These are phyloP conservation scores for Chrysaora quinquecirrha DNA, from an alignment of 30 jellyfish, hydroid and myxozoan species.

Conservation along the genomic window DNA sequence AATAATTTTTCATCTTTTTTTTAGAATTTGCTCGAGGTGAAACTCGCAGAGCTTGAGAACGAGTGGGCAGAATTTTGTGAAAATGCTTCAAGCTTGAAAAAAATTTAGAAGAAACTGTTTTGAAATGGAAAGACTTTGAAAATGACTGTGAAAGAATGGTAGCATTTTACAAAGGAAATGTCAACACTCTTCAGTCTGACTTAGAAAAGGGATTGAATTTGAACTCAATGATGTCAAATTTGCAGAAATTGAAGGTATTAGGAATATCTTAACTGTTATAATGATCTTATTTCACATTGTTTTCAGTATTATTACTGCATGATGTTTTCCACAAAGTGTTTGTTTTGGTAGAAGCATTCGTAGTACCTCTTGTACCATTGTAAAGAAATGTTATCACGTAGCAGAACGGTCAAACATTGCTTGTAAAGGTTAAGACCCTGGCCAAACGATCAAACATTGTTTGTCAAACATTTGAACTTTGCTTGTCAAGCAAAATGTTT, in stretches of 20 bases:
- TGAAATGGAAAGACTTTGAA: conserved; percentile 61
- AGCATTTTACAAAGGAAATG: conserved; percentile 9
- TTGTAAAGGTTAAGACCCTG: too few species aligned
- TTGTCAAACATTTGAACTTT: too few species aligned
- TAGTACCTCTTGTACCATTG: too few species aligned
- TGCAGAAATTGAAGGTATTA: not conserved
- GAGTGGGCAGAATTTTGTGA: conserved; percentile 79
- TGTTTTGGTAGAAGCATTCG: too few species aligned
- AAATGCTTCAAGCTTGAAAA: conserved; percentile 40
- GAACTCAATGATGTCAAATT: not conserved
- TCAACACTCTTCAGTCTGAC: not conserved
- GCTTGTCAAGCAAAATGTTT: too few species aligned
- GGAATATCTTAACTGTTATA: not conserved
- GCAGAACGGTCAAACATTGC: too few species aligned
- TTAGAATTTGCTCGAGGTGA: conserved; percentile 36
- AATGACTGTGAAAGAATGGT: conserved; percentile 23
- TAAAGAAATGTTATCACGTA: too few species aligned
- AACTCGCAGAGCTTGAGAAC: conserved; percentile 55
- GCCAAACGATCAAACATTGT: too few species aligned
- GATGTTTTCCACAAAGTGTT: too few species aligned
- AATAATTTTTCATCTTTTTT: not conserved
- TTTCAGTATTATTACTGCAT: too few species aligned
- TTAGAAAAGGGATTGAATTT: not conserved
- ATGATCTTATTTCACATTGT: not conserved
- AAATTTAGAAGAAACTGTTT: conserved; percentile 31